Evolutionary conservation across 2,888 invertebrate genomes (phyloP).

Genomic region (Acanthosoma haemorrhoidale): DNA sequence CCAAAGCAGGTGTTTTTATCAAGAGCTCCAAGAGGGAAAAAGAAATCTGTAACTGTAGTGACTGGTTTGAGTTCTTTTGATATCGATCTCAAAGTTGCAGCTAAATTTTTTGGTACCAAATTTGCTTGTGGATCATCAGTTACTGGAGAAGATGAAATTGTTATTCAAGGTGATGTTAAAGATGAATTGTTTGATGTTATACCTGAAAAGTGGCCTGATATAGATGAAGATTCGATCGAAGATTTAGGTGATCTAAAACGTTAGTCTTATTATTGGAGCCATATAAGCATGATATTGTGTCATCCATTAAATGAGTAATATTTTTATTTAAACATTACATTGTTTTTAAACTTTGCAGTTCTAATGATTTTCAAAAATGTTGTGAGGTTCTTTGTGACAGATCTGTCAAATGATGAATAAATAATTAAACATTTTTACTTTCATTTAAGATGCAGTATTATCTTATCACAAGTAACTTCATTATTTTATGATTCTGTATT

Average conservation of each 20-base stretch:
- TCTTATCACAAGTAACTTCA: too few relatives aligned
- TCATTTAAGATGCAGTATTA: too few relatives aligned
- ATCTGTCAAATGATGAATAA: too few relatives aligned
- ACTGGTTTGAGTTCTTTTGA: conserved; percentile 92
- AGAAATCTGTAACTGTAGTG: conserved; percentile 96
- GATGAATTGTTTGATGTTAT: conserved; percentile 97
- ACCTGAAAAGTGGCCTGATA: conserved; percentile 97
- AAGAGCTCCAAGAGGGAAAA: conserved; percentile 91
- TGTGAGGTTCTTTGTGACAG: too few relatives aligned
- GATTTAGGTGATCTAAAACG: conserved; percentile 89
- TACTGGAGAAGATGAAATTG: conserved; percentile 97
- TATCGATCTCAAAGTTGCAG: conserved; percentile 95
- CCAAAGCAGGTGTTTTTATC: conserved; percentile 72
- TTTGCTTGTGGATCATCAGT: conserved; percentile 99
- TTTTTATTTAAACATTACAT: too few relatives aligned
- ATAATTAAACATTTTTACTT: too few relatives aligned
- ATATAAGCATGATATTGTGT: too few relatives aligned
- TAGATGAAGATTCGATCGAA: conserved; percentile 87
- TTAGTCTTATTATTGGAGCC: conserved; percentile 53
- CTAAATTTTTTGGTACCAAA: conserved; percentile 94
- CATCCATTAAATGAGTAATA: too few relatives aligned
- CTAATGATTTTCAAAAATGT: too few relatives aligned
- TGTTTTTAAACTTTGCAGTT: too few relatives aligned
- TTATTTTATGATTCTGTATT: too few relatives aligned
- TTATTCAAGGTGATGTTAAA: conserved; percentile 98